Conservation (phyloP, 2,888 invertebrate genomes). For the Drosophila paucipuncta region DNA sequence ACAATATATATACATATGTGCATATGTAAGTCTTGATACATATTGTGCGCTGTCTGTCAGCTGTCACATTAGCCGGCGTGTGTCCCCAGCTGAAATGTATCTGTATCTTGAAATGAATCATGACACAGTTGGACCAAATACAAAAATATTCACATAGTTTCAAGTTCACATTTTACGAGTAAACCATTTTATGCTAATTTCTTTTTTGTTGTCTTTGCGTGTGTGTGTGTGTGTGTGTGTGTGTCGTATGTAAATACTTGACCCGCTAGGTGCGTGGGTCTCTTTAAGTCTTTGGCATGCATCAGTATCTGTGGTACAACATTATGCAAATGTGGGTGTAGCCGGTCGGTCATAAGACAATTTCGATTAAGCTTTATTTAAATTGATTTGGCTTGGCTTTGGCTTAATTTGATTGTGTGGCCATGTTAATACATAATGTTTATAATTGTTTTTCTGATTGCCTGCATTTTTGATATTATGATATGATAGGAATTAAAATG, state of each 20-base stretch:
- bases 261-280: conserved; percentile 46
- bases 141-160: conserved; percentile 42
- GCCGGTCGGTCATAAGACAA: conserved; percentile 54
- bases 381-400: conserved; percentile 34
- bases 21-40: conserved; percentile 6
- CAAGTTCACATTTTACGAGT: conserved; percentile 66
- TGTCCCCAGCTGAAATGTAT: conserved; percentile 49
- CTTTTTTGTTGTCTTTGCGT: conserved; percentile 13
- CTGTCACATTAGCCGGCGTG: conserved; percentile 60
- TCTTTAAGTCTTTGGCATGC: conserved; percentile 21
- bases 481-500: conserved; percentile 13
- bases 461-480: neutral
- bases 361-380: conserved; percentile 41
- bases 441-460: conserved; percentile 60
- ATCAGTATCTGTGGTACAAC: conserved; percentile 15
- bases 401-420: conserved; percentile 13
- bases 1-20: conserved; percentile 11
- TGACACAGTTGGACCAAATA: conserved; percentile 65
- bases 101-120: conserved; percentile 67
- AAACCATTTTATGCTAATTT: conserved; percentile 66
- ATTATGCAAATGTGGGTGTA: conserved; percentile 71
- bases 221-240: neutral
- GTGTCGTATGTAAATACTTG: conserved; percentile 35
- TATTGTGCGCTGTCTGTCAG: conserved; percentile 37
- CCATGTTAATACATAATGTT: conserved; percentile 24